phyloP scores from a whole-genome alignment of 1,140 invertebrate genomes.

The Drosophila prosaltans region DNA sequence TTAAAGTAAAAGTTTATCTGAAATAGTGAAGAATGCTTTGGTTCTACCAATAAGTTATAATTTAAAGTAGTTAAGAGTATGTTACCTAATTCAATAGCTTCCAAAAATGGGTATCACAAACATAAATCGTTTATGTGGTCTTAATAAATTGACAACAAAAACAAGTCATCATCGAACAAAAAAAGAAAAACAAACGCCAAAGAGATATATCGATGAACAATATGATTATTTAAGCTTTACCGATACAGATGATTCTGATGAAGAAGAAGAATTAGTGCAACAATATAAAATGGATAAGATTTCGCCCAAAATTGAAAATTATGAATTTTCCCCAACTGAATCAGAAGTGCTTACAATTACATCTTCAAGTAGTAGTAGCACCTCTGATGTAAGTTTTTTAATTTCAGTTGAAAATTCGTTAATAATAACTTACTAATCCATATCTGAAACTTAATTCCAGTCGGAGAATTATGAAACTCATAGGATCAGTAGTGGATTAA shows the following conservation, averaged over 20 bases:
- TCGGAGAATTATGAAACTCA: background rate
- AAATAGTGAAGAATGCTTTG: too few relatives aligned
- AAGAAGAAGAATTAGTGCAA: background rate
- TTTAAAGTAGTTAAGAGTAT: background rate
- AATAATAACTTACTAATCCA: background rate
- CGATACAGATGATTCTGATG: background rate
- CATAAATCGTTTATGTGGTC: slow-evolving; percentile 26
- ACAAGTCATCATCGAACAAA: background rate
- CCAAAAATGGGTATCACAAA: slow-evolving; percentile 22
- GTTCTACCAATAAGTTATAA: too few relatives aligned
- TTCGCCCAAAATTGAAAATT: background rate
- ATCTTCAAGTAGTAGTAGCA: background rate
- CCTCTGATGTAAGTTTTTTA: background rate
- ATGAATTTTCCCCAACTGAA: background rate
- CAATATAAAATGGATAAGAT: background rate
- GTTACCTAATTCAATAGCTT: slow-evolving; percentile 11
- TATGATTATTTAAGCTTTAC: background rate
- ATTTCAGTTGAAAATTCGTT: background rate
- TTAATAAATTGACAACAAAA: background rate
- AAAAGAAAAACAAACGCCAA: background rate
- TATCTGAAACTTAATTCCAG: background rate
- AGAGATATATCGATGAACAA: background rate
- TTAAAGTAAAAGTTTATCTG: too few relatives aligned
- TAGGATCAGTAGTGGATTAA: too few relatives aligned
- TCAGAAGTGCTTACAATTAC: background rate